phyloP scores from a whole-genome alignment of 2,797 vertebrate species.

The Tragopan temminckii region DNA sequence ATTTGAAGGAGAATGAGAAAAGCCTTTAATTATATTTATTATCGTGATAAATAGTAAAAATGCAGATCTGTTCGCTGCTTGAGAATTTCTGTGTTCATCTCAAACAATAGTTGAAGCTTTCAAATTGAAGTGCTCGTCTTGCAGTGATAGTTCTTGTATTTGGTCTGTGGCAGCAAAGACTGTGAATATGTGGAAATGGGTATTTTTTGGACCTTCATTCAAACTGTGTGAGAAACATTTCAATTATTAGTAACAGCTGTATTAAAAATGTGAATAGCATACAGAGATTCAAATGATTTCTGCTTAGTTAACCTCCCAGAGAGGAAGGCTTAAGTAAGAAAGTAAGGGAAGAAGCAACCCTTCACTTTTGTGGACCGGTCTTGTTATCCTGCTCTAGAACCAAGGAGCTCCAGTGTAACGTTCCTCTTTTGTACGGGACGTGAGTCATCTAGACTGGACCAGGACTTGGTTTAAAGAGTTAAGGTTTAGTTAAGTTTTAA shows the following conservation, averaged over 20 bases:
- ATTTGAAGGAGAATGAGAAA: neutral
- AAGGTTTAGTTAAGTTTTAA: no score
- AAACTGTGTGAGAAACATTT: neutral
- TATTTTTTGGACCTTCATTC: neutral
- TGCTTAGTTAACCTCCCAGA: neutral
- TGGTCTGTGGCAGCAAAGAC: neutral
- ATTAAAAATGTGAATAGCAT: conserved; percentile 1
- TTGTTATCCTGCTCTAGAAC: neutral
- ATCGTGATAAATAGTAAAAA: neutral
- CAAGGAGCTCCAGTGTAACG: neutral
- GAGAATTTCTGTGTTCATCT: neutral
- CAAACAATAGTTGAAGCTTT: conserved; percentile 39
- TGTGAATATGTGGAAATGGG: neutral
- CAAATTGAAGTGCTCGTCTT: conserved; percentile 13
- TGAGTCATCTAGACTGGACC: neutral
- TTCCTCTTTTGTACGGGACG: neutral
- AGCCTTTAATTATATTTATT: neutral
- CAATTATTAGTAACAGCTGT: conserved; percentile 22
- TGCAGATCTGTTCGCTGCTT: neutral
- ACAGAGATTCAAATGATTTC: neutral
- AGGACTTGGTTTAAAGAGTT: neutral
- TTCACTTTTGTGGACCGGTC: neutral
- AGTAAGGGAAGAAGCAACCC: neutral
- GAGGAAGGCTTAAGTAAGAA: neutral
- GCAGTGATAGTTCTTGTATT: neutral